Base-by-base conservation (phyloP, 2,888 invertebrate genomes). In the Limenitis camilla region DNA sequence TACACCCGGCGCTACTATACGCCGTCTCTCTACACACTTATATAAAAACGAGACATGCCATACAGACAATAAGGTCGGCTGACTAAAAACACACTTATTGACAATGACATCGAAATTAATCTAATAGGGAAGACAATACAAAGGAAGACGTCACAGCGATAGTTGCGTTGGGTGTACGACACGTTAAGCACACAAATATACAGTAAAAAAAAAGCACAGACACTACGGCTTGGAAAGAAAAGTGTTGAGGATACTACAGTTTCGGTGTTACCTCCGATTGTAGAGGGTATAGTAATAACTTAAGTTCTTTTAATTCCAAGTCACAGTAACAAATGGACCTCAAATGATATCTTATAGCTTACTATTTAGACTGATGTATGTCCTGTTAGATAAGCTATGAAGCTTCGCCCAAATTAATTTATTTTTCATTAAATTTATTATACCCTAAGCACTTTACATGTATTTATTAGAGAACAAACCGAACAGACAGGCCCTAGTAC, bases 151-250 rank as follows among this genome's bases (percentile, higher is more conserved):
- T 33, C 41, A 53, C 54, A 56, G 43, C 19, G 42, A 55, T 59
- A 60, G 59, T 61, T 59, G 61, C 66, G 64, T 60, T 59, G 63
- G 64, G 64, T 63, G 62, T 59, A 65, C 64, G 58, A 55, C 60
- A 64, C 62, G 57, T 61, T 49, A 69, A 68, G 69, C 68, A 68
- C 66, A 68, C 61, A 63, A 61, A 65, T 64, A 60, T 63, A 67
- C 62, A 61, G 41, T 64, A 58, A 56, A 60, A 63, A 64, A 62
- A 41, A 67, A 68, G 68, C 68, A 58, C 55, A 58, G 35, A 35
- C 33, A 60, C 62, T 56, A 57, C 50, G 59, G 49, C 55, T 60
- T 61, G 63, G 62, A 63, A 54, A 32, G 43, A 58, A 52, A 62
- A 51, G 54, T 50, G 48, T 40, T 35, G 39, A 57, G 19, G 19